Evolutionary conservation across 2,113 vertebrate genomes (phyloP).

Genomic region (Tachycineta bicolor): DNA sequence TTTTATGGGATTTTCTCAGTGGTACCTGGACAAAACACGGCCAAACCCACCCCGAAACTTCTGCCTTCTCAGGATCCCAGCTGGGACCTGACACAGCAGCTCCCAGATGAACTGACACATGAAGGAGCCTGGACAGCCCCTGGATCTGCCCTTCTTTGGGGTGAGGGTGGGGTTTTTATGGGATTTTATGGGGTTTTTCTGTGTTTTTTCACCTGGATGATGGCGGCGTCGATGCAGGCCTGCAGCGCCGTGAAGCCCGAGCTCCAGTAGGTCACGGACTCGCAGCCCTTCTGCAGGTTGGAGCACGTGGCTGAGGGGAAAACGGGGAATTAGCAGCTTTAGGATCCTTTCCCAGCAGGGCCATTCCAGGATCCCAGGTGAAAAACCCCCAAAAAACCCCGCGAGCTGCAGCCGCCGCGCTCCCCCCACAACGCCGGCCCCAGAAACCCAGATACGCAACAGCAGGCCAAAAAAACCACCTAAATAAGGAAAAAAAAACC

Average conservation of each 20-base stretch:
- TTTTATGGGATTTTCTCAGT: no score
- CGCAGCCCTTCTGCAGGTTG: constrained; percentile 73
- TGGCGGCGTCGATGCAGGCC: constrained; percentile 88
- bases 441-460: accelerated
- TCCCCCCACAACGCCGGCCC: no score
- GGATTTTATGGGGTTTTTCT: no score
- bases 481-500: not conserved
- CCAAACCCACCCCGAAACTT: no score
- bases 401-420: not conserved
- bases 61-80: no score
- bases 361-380: accelerated
- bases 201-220: constrained; percentile 84
- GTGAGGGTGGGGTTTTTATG: not conserved
- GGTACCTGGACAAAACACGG: no score
- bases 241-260: constrained; percentile 89
- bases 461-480: accelerated
- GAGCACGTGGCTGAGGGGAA: constrained; percentile 71
- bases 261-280: constrained; percentile 88
- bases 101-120: not conserved
- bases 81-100: no score
- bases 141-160: not conserved
- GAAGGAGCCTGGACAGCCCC: no score
- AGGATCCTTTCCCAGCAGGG: not conserved
- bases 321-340: accelerated
- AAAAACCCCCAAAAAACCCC: not conserved